phyloP scores from a whole-genome alignment of 2,797 vertebrate species.

The Epinephelus awoara region DNA sequence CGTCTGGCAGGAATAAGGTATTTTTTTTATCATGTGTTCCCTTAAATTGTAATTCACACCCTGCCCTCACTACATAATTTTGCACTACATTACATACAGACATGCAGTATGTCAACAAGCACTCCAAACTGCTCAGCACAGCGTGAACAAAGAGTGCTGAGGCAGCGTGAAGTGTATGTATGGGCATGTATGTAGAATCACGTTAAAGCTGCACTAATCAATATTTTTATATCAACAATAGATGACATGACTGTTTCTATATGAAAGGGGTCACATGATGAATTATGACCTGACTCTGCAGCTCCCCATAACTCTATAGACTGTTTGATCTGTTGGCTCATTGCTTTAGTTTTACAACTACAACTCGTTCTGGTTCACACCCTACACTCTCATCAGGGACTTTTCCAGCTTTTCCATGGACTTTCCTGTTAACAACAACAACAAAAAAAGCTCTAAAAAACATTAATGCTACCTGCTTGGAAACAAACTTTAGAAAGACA shows the following conservation, averaged over 20 bases:
- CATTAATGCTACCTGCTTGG: too few relatives aligned
- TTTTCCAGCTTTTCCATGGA: not conserved
- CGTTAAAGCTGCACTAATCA: not conserved
- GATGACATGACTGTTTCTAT: not conserved
- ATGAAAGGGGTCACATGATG: not conserved
- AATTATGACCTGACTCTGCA: not conserved
- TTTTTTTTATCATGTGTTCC: not conserved
- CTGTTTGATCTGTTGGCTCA: not conserved
- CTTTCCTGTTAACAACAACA: not conserved
- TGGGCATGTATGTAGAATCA: not conserved
- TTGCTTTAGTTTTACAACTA: not conserved
- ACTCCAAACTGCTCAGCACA: not conserved
- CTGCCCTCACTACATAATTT: conserved; percentile 23
- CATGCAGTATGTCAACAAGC: not conserved
- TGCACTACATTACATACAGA: conserved; percentile 14
- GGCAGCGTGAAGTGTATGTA: not conserved
- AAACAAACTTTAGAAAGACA: too few relatives aligned
- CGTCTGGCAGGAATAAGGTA: not conserved
- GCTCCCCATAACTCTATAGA: not conserved
- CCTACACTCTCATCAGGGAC: not conserved
- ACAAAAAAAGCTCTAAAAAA: not conserved
- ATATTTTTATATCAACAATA: not conserved
- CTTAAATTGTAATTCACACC: conserved; percentile 2
- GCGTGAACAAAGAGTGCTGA: not conserved
- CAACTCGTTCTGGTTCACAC: not conserved